Evolutionary conservation across 92 coral and sea anemone genomes (phyloP).

Genomic region (Bergia puertoricense): DNA sequence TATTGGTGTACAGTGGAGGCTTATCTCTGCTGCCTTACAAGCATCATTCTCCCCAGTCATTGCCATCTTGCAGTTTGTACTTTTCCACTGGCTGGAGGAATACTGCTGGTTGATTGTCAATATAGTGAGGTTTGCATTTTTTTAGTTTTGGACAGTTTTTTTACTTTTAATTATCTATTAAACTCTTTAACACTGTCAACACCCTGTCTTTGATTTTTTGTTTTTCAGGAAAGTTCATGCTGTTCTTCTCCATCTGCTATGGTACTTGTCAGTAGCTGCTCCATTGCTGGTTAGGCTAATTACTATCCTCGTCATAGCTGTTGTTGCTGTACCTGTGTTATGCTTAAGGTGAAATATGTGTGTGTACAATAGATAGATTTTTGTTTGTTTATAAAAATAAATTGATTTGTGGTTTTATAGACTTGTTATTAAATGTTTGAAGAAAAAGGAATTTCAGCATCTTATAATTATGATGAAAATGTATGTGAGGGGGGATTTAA

Average conservation of each 20-base stretch:
- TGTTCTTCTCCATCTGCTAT: not conserved
- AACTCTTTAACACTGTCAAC: too few species aligned
- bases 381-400: too few species aligned
- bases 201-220: not conserved
- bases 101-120: conserved; percentile 14
- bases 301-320: not conserved
- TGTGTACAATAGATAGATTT: too few species aligned
- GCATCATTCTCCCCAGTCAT: not conserved
- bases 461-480: too few species aligned
- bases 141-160: too few species aligned
- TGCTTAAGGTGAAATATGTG: not conserved
- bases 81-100: conserved; percentile 3
- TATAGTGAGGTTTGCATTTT: not conserved
- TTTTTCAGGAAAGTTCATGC: not conserved
- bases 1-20: conserved; percentile 11
- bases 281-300: not conserved
- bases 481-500: too few species aligned
- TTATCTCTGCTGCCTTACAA: not conserved
- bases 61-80: not conserved
- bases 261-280: not conserved
- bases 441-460: too few species aligned
- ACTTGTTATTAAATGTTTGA: too few species aligned
- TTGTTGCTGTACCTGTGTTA: not conserved
- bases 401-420: too few species aligned
- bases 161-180: too few species aligned